Percentiles rank a stretch among this genome's conserved stretches.
phyloP scores from a whole-genome alignment of 2,797 vertebrate genomes.

The Buphagus erythrorhynchus region DNA sequence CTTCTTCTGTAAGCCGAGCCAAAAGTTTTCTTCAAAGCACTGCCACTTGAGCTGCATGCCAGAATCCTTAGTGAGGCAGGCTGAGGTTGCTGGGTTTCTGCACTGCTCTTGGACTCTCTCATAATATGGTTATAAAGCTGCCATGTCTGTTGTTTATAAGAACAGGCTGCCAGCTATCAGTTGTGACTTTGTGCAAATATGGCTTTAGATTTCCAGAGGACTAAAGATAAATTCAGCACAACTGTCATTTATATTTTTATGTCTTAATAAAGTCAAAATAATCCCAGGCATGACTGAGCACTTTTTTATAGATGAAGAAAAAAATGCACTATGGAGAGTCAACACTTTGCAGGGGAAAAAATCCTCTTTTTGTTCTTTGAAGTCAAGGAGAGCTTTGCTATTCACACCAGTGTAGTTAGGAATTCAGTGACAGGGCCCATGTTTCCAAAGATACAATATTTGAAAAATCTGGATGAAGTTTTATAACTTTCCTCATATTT shows the following conservation, averaged over 20 bases:
- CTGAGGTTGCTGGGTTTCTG: not conserved
- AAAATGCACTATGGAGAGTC: not conserved
- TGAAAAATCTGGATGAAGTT: not conserved
- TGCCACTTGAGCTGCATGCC: not conserved
- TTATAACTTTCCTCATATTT: not conserved
- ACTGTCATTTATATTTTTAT: not conserved
- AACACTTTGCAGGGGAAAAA: not conserved
- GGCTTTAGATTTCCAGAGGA: not conserved
- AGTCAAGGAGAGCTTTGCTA: not conserved
- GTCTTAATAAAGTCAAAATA: conserved; percentile 21
- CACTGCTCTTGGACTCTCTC: not conserved
- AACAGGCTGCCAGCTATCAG: not conserved
- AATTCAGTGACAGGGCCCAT: not conserved
- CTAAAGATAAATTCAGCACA: not conserved
- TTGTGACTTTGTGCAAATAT: conserved; percentile 40
- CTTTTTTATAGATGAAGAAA: not conserved
- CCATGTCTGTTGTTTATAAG: not conserved
- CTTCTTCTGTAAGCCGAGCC: not conserved
- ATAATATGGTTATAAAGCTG: not conserved
- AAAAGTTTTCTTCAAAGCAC: not conserved
- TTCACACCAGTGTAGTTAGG: not conserved
- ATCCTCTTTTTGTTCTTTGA: not conserved
- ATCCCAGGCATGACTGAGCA: not conserved
- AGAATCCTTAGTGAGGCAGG: not conserved
- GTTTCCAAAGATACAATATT: not conserved